phyloP scores from a whole-genome alignment of 2,888 invertebrate genomes.

The Cryptocheilus praepositus region DNA sequence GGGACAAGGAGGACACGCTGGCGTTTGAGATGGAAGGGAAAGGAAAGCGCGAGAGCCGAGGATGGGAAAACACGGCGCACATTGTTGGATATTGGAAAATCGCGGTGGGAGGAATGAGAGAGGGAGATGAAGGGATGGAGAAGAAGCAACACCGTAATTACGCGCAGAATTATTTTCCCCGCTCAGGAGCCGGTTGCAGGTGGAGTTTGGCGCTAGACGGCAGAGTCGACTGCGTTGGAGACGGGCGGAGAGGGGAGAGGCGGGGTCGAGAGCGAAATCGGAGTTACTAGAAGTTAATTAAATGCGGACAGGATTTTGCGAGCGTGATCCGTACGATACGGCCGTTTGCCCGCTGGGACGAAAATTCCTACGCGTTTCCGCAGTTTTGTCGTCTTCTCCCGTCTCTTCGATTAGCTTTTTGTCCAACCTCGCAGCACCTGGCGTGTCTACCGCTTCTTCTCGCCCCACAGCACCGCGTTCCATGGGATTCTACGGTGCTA shows the following conservation, averaged over 20 bases:
- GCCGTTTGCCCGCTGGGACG: slow-evolving; percentile 28
- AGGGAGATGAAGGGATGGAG: slow-evolving; percentile 25
- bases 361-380: slow-evolving; percentile 34
- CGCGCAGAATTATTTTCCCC: slow-evolving; percentile 63
- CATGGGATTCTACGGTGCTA: background rate
- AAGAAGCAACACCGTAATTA: slow-evolving; percentile 59
- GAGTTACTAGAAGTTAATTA: slow-evolving; percentile 66
- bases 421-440: too few species aligned
- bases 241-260: slow-evolving; percentile 13
- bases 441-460: too few species aligned
- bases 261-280: slow-evolving; percentile 50
- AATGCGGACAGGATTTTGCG: slow-evolving; percentile 59
- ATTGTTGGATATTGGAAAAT: slow-evolving; percentile 1
- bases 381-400: slow-evolving; percentile 18
- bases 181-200: slow-evolving; percentile 29
- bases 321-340: slow-evolving; percentile 32
- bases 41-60: slow-evolving; percentile 1
- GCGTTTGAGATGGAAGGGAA: slow-evolving; percentile 3
- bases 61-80: slow-evolving; percentile 1
- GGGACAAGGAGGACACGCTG: too few species aligned
- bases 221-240: slow-evolving; percentile 14
- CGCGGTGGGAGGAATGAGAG: slow-evolving; percentile 18
- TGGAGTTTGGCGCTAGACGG: slow-evolving; percentile 10
- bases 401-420: background rate
- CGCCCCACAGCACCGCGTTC: background rate